Conservation (phyloP, 1,140 invertebrate species). For the Drosophila navojoa region DNA sequence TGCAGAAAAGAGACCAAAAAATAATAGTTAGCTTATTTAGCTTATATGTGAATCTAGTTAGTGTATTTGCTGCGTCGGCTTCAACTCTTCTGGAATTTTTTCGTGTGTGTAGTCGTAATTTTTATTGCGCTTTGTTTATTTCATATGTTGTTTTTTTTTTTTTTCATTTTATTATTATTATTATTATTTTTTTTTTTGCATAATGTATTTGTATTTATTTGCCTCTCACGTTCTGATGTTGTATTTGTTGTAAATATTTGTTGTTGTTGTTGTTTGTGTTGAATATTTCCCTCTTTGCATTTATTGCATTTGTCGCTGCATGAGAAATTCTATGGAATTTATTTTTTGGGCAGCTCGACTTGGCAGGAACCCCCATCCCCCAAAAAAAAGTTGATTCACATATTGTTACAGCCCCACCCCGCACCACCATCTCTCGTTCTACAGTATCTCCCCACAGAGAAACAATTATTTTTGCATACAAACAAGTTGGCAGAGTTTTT, state of each 20-base stretch:
- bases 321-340: conserved; percentile 63
- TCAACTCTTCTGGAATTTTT: background rate
- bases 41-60: conserved; percentile 1
- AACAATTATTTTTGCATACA: conserved; percentile 61
- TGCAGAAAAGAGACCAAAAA: no score
- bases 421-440: background rate
- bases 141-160: conserved; percentile 27
- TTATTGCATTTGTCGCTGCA: conserved; percentile 61
- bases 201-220: conserved; percentile 70
- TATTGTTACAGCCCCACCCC: conserved; percentile 16
- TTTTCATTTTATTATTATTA: no score
- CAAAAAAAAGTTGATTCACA: conserved; percentile 60
- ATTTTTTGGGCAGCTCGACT: conserved; percentile 12
- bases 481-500: conserved; percentile 9
- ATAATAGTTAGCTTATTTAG: no score
- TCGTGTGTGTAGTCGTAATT: conserved; percentile 32
- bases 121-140: conserved; percentile 71
- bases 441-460: conserved; percentile 17
- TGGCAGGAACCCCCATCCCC: conserved; percentile 4
- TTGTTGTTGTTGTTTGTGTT: conserved; percentile 22
- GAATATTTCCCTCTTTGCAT: conserved; percentile 38
- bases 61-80: conserved; percentile 9
- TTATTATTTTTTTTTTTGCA: conserved; percentile 44
- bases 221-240: conserved; percentile 64
- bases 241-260: conserved; percentile 17